Evolutionary conservation across 2,888 invertebrate genomes (phyloP).

Genomic region (Epistrophe grossulariae): DNA sequence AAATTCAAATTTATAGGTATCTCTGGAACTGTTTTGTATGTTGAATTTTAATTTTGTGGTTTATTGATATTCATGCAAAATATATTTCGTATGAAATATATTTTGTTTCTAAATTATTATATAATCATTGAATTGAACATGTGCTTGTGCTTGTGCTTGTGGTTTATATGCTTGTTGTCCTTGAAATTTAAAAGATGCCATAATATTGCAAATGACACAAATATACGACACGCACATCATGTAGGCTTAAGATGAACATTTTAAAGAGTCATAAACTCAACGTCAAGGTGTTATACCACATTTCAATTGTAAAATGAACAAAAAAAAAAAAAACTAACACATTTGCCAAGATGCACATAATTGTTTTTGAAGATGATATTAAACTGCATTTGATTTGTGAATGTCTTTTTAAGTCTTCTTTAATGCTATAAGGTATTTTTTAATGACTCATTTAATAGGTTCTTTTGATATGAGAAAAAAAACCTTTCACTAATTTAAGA

Average conservation of each 20-base stretch:
- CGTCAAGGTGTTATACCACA: slow-evolving; percentile 19
- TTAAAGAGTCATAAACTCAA: slow-evolving; percentile 9
- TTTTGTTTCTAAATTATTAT: not conserved
- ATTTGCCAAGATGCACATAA: not conserved
- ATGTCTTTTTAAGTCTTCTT: slow-evolving; percentile 7
- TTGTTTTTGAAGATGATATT: not conserved
- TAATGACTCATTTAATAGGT: slow-evolving; percentile 16
- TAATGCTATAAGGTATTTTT: not conserved
- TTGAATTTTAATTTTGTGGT: slow-evolving; percentile 39
- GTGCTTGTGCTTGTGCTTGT: slow-evolving; percentile 10
- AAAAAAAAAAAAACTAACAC: not conserved
- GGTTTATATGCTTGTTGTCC: slow-evolving; percentile 52
- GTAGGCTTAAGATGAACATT: not conserved
- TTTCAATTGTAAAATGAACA: not conserved
- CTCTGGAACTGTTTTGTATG: slow-evolving; percentile 35
- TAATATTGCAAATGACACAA: slow-evolving; percentile 40
- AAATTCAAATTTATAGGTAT: slow-evolving; percentile 3
- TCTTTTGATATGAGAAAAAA: slow-evolving; percentile 11
- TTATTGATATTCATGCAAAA: slow-evolving; percentile 3
- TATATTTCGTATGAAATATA: not conserved
- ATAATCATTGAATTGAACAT: not conserved
- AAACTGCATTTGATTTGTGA: slow-evolving; percentile 30
- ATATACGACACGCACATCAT: slow-evolving; percentile 45
- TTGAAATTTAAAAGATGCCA: slow-evolving; percentile 61
- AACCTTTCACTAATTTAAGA: slow-evolving; percentile 58